These are phyloP conservation scores for Drosophila varians DNA, from an alignment of 1,140 invertebrate species.

Conservation along the genomic window DNA sequence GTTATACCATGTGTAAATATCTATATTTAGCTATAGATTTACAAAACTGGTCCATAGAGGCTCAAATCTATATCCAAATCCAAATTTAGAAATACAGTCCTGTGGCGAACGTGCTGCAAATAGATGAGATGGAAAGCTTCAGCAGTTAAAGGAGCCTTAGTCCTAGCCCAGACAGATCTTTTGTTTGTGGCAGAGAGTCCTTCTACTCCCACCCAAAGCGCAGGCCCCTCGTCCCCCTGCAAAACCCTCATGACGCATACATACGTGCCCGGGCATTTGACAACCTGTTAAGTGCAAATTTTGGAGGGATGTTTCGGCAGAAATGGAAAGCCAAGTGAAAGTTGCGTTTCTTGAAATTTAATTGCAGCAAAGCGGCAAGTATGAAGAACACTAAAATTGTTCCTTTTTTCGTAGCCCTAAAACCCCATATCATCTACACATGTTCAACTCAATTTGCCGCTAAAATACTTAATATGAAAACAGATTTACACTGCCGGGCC, in stretches of 20 bases:
- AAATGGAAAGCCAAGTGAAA: slow-evolving; percentile 77
- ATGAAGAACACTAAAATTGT: neutral
- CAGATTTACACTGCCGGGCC: slow-evolving; percentile 75
- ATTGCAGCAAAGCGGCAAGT: slow-evolving; percentile 7
- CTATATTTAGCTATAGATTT: too few relatives aligned
- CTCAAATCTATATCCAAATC: too few relatives aligned
- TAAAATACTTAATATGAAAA: slow-evolving; percentile 81
- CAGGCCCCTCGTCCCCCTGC: neutral
- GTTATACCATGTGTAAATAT: too few relatives aligned
- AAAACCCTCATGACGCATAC: slow-evolving; percentile 18
- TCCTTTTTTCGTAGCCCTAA: neutral
- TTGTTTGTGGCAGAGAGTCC: slow-evolving; percentile 47
- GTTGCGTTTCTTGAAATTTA: slow-evolving; percentile 49
- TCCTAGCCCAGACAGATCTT: slow-evolving; percentile 41
- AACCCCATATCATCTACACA: slow-evolving; percentile 17
- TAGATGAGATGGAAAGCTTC: slow-evolving; percentile 38
- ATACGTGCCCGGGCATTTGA: slow-evolving; percentile 70
- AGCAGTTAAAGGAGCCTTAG: slow-evolving; percentile 11
- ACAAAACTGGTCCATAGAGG: too few relatives aligned
- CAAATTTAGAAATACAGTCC: slow-evolving; percentile 1
- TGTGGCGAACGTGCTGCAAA: slow-evolving; percentile 29
- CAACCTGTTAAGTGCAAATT: slow-evolving; percentile 57
- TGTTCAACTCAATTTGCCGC: slow-evolving; percentile 76
- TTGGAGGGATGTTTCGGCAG: slow-evolving; percentile 33
- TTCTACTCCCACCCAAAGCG: neutral